These are phyloP conservation scores for Craterocephalus amniculus DNA, from an alignment of 2,797 vertebrate species.

Conservation along the genomic window DNA sequence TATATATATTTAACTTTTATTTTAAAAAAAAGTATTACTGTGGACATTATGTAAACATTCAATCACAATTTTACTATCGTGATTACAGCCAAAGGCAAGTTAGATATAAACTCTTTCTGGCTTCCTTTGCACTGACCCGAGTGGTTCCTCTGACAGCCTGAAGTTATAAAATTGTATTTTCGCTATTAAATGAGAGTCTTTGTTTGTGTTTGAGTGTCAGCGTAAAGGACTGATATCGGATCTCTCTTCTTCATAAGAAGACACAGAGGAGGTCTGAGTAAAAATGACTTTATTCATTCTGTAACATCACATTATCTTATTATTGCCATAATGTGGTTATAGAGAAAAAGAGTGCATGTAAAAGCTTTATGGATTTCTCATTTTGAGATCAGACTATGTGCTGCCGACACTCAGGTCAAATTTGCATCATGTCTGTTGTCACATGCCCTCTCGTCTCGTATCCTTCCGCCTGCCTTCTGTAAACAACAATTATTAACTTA, in stretches of 20 bases:
- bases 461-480: constrained; percentile 50
- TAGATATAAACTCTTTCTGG: not conserved
- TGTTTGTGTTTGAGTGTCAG: constrained; percentile 29
- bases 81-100: no score
- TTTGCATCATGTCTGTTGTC: constrained; percentile 41
- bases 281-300: constrained; percentile 60
- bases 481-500: constrained; percentile 54
- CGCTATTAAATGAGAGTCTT: constrained; percentile 45
- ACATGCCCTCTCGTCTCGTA: constrained; percentile 48
- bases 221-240: constrained; percentile 55
- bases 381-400: constrained; percentile 41
- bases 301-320: constrained; percentile 58
- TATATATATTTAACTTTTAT: no score
- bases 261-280: constrained; percentile 48
- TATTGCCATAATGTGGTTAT: constrained; percentile 52
- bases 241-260: constrained; percentile 59
- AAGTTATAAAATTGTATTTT: constrained; percentile 32
- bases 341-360: constrained; percentile 35
- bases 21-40: no score
- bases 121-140: constrained; percentile 7
- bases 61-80: no score
- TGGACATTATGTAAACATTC: no score
- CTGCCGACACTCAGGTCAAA: constrained; percentile 32
- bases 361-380: constrained; percentile 46
- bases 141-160: constrained; percentile 26